Conservation (phyloP, 1,140 invertebrate species). For the Phocides pigmalion region DNA sequence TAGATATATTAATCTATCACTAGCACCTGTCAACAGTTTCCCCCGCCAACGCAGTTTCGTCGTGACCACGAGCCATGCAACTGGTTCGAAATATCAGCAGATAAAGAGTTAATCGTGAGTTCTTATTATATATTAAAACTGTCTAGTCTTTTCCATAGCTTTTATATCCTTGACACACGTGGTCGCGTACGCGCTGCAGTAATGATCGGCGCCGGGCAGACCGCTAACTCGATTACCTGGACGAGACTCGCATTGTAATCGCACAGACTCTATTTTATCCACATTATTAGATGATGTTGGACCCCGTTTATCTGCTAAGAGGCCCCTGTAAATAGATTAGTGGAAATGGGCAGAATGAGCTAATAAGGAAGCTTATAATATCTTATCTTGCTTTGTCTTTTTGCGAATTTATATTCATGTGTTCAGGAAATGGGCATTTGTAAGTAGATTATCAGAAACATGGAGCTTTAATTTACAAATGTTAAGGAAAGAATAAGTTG, state of each 20-base stretch:
- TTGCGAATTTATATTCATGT: not conserved
- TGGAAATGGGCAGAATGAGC: slow-evolving; percentile 22
- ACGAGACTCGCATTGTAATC: slow-evolving; percentile 75
- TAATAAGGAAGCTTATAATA: not conserved
- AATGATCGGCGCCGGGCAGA: slow-evolving; percentile 68
- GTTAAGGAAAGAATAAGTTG: no score
- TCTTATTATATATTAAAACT: no score
- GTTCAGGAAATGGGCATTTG: no score
- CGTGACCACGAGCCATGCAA: no score
- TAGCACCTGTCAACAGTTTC: no score
- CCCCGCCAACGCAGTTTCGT: no score
- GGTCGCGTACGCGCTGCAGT: slow-evolving; percentile 47
- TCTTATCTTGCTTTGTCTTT: not conserved
- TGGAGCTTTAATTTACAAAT: no score
- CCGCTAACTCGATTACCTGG: slow-evolving; percentile 76
- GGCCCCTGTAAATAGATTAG: slow-evolving; percentile 45
- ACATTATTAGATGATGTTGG: slow-evolving; percentile 64
- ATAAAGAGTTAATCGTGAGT: no score
- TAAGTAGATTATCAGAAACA: no score
- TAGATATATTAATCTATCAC: no score
- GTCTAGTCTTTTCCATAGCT: slow-evolving; percentile 37
- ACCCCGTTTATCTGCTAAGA: slow-evolving; percentile 45
- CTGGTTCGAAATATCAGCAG: no score
- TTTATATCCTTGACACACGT: slow-evolving; percentile 46
- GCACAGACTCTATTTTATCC: slow-evolving; percentile 66